Conservation (phyloP, 2,797 vertebrate species). For the Lacerta viridis region DNA sequence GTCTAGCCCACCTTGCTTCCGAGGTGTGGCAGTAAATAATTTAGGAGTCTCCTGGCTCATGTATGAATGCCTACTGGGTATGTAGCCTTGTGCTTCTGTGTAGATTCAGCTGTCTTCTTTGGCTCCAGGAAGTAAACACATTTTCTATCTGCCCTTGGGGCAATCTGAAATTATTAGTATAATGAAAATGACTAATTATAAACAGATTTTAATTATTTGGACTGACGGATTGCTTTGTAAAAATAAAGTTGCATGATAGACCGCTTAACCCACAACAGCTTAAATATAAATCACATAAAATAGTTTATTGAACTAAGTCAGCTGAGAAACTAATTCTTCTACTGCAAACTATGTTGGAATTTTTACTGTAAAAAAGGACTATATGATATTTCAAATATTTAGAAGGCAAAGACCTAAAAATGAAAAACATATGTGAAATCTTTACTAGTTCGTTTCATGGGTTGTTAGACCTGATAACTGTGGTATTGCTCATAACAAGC, state of each 20-base stretch:
- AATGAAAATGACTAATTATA: not conserved
- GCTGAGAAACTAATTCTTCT: conserved; percentile 6
- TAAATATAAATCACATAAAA: not conserved
- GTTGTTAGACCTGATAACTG: not conserved
- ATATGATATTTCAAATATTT: conserved; percentile 2
- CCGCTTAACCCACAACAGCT: not conserved
- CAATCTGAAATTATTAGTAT: not conserved
- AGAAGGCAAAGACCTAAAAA: not conserved
- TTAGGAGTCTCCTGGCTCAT: not conserved
- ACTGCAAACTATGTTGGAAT: not conserved
- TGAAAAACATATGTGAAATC: not conserved
- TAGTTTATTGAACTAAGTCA: not conserved
- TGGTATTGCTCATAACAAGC: not conserved
- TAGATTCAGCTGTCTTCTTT: not conserved
- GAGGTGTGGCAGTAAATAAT: not conserved
- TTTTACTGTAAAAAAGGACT: not conserved
- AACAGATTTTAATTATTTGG: not conserved
- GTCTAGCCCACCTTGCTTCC: not conserved
- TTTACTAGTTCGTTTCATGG: not conserved
- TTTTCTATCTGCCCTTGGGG: not conserved
- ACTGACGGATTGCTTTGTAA: not conserved
- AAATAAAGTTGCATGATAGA: conserved; percentile 17
- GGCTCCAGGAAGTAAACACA: not conserved
- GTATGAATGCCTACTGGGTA: not conserved
- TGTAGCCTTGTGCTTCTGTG: not conserved